Conservation (phyloP, 1,140 invertebrate species). For the Ostrea edulis region DNA sequence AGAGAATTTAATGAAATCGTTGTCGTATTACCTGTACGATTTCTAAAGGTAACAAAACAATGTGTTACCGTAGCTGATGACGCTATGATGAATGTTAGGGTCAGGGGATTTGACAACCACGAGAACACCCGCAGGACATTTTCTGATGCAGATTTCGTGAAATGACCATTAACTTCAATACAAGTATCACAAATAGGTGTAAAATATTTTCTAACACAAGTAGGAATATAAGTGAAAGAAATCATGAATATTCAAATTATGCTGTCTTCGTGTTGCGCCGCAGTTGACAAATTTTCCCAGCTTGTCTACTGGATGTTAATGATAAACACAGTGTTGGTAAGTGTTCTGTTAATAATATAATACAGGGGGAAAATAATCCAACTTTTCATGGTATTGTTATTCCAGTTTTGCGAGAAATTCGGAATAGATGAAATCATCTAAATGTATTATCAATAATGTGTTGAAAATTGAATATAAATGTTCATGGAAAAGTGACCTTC, state of each 20-base stretch:
- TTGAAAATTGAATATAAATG: too few species aligned
- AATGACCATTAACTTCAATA: not conserved
- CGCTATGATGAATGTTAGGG: not conserved
- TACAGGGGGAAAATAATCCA: too few species aligned
- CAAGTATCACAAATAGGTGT: not conserved
- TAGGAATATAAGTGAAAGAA: not conserved
- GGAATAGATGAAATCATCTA: too few species aligned
- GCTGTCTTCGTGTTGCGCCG: not conserved
- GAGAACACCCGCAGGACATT: conserved; percentile 7
- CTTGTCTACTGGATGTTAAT: not conserved
- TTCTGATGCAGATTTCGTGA: not conserved
- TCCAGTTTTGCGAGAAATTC: too few species aligned
- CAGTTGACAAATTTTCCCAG: not conserved
- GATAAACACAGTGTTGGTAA: not conserved
- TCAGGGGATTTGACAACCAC: not conserved
- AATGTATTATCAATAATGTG: too few species aligned
- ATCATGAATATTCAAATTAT: not conserved
- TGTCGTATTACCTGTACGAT: not conserved
- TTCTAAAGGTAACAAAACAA: not conserved
- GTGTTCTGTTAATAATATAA: not conserved
- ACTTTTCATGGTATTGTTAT: too few species aligned
- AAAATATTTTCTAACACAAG: not conserved
- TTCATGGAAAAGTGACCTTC: too few species aligned
- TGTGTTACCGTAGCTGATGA: not conserved
- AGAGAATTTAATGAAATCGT: not conserved